Conservation (phyloP, 2,797 vertebrate species). For the Mycteria americana region DNA sequence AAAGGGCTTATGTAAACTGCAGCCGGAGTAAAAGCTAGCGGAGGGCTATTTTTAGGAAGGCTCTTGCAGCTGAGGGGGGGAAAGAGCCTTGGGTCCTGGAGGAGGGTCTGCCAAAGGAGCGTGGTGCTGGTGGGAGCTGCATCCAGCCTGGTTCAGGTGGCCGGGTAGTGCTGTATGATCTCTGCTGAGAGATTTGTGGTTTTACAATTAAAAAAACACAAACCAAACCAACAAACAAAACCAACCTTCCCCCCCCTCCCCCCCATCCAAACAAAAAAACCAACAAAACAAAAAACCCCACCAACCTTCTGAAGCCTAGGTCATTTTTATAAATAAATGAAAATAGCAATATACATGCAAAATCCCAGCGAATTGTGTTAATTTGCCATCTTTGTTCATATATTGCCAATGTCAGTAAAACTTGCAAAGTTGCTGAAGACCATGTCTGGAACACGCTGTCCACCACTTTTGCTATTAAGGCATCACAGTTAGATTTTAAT, state of each 20-base stretch:
- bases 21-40: constrained; percentile 70
- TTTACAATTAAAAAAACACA: background rate
- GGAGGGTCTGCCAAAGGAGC: background rate
- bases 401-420: background rate
- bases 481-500: background rate
- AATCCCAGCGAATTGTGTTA: background rate
- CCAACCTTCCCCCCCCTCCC: too few relatives aligned
- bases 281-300: too few relatives aligned
- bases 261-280: too few relatives aligned
- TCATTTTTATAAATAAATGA: background rate
- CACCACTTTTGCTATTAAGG: background rate
- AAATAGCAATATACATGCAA: fast-evolving
- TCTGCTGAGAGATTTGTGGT: background rate
- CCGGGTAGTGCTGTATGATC: background rate
- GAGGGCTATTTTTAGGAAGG: constrained; percentile 82
- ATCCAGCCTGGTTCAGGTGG: background rate
- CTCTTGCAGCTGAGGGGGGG: constrained; percentile 58
- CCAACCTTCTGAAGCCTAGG: background rate
- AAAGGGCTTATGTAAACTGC: constrained; percentile 81
- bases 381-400: background rate
- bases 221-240: too few relatives aligned
- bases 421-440: background rate
- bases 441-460: background rate
- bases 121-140: background rate
- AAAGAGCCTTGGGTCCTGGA: background rate